phyloP scores from a whole-genome alignment of 37 sponge, comb jelly and placozoan species.

The Aplysina aerophoba region DNA sequence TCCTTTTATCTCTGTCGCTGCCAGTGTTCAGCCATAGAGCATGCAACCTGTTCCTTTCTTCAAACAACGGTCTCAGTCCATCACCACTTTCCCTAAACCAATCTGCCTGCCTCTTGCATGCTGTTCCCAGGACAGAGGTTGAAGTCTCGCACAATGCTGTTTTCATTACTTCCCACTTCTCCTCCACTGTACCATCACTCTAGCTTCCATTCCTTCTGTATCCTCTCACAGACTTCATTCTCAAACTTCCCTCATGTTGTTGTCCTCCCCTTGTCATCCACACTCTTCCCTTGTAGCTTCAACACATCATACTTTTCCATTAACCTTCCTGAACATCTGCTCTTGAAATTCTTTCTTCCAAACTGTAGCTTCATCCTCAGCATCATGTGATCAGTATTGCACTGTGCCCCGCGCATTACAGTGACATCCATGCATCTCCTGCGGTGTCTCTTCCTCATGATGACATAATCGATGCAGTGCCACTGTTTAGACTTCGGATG shows the following conservation, averaged over 20 bases:
- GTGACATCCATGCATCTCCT: conserved; percentile 41
- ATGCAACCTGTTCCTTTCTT: conserved; percentile 14
- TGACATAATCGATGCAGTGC: conserved; percentile 51
- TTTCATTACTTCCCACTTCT: conserved; percentile 11
- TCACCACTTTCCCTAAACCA: conserved; percentile 2
- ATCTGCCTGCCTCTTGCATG: conserved; percentile 1
- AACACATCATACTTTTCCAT: conserved; percentile 33
- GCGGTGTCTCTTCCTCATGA: conserved; percentile 23
- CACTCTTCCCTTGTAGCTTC: neutral
- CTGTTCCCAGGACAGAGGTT: neutral
- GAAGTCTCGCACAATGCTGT: neutral
- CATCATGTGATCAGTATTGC: conserved; percentile 9
- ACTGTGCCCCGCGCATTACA: conserved; percentile 39
- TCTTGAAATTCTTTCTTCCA: neutral
- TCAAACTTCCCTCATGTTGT: conserved; percentile 15
- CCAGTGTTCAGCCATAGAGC: conserved; percentile 13
- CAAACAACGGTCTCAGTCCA: neutral
- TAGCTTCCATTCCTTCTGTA: neutral
- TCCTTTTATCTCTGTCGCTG: conserved; percentile 18
- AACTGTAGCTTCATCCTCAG: conserved; percentile 24
- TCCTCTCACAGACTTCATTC: neutral
- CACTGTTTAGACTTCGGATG: conserved; percentile 26
- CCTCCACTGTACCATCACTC: neutral
- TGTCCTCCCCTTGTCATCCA: conserved; percentile 33
- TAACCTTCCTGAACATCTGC: neutral